These are phyloP conservation scores for Wiebesia pumilae DNA, from an alignment of 1,140 invertebrate species.

Conservation along the genomic window DNA sequence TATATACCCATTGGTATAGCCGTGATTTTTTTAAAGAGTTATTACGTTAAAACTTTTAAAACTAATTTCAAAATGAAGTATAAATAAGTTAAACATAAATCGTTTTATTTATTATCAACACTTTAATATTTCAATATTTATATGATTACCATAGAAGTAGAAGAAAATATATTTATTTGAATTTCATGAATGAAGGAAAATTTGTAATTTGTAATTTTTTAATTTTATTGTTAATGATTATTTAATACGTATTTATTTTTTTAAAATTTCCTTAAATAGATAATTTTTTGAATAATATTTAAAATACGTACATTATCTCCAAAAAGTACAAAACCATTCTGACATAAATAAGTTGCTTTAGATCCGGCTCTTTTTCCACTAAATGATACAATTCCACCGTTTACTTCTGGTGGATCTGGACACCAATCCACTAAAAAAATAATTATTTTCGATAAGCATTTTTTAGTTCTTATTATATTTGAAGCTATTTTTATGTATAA, in stretches of 20 bases:
- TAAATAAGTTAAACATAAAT: not conserved
- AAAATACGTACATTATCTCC: constrained; percentile 82
- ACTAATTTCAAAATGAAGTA: not conserved
- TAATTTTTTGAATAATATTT: too few relatives aligned
- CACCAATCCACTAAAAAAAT: constrained; percentile 84
- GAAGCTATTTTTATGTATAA: too few relatives aligned
- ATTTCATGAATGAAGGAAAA: too few relatives aligned
- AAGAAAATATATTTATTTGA: not conserved
- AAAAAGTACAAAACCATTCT: constrained; percentile 88
- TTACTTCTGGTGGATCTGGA: constrained; percentile 83
- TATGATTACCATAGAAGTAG: not conserved
- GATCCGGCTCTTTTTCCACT: constrained; percentile 85
- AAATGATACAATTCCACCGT: constrained; percentile 82
- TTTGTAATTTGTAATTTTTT: too few relatives aligned
- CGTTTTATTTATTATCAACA: too few relatives aligned
- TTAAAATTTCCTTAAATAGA: too few relatives aligned
- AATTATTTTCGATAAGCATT: not conserved
- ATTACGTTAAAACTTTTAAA: not conserved
- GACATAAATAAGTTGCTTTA: constrained; percentile 86
- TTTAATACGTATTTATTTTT: too few relatives aligned
- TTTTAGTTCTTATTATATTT: not conserved
- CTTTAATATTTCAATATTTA: too few relatives aligned
- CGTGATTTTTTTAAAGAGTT: not conserved
- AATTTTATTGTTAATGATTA: too few relatives aligned
- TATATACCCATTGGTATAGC: not conserved